Base-by-base conservation (phyloP, 1,140 invertebrate genomes). In the Ephestia elutella region DNA sequence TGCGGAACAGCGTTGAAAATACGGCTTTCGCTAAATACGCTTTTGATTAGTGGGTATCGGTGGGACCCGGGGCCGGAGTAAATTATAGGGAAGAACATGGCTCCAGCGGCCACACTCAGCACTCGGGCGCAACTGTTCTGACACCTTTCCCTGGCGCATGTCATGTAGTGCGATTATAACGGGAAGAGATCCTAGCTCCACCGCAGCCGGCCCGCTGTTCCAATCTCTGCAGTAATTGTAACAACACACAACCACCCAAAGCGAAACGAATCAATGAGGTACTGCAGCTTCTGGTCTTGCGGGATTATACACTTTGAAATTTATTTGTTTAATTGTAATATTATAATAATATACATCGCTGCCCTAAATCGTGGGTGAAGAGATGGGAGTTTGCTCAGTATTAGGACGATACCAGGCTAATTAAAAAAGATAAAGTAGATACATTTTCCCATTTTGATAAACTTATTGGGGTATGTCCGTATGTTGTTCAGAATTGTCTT, bases 151-250 rank as follows among this genome's bases (percentile, higher is more conserved):
- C 62, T 59, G 49, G 58, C 59, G 54, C 53, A 44, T 56, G 50
- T 54, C 61, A 61, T 62, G 62, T 66, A 60, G 63, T 28, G 60
- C 57, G 61, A 78, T 78, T 78, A 78, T 78, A 78, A 78, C 76
- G 76, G 76, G 62, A 74, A 59, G 20, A 63, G 21, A 53, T 38
- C 59, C 53, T 58, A 60, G 51, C 54, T 56, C 38, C 53, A 50
- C n/a, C n/a, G n/a, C n/a, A n/a, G n/a, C n/a, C n/a, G 19, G 49
- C 50, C 60, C 60, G 49, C 62, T 54, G 54, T 58, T 58, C 56
- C 66, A 57, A 62, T 68, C 61, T 66, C 55, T 56, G 68, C 32
- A 62, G 68, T 78, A 73, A 75, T 78, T 71, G 68, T 64, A 70
- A 68, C 66, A 73, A 68, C 65, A 73, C 63, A 66, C 74, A 77